phyloP scores from a whole-genome alignment of 2,888 invertebrate species.

The Andrena bicolor region DNA sequence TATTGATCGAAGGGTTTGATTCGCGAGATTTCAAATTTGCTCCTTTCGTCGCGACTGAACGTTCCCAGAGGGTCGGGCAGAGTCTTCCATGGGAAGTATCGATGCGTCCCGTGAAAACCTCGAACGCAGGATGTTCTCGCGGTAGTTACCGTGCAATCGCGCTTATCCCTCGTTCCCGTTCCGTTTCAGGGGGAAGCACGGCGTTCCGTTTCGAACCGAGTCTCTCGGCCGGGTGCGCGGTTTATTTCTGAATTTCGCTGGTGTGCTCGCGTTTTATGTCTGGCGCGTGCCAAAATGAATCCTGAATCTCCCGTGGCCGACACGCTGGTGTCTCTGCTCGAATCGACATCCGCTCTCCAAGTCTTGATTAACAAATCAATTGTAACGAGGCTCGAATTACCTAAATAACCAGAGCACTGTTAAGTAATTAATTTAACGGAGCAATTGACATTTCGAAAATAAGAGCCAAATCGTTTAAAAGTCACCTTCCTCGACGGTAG shows the following conservation, averaged over 20 bases:
- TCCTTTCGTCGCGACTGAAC: constrained; percentile 1
- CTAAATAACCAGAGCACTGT: too few species aligned
- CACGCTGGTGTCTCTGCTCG: constrained; percentile 3
- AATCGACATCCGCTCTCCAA: background rate
- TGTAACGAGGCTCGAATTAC: background rate
- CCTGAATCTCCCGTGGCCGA: constrained; percentile 27
- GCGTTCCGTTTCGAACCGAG: constrained; percentile 37
- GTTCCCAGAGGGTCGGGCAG: constrained; percentile 22
- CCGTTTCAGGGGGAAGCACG: constrained; percentile 48
- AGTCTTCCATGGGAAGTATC: constrained; percentile 48
- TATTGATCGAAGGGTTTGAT: background rate
- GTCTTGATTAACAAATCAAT: background rate
- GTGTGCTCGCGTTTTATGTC: constrained; percentile 58
- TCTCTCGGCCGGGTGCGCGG: constrained; percentile 33
- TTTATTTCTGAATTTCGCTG: constrained; percentile 68
- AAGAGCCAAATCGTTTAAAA: too few species aligned
- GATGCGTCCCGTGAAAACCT: constrained; percentile 56
- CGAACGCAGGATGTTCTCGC: constrained; percentile 62
- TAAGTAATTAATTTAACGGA: background rate
- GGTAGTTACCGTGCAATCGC: constrained; percentile 51
- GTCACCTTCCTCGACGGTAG: too few species aligned
- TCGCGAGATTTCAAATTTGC: background rate
- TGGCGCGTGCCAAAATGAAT: constrained; percentile 63
- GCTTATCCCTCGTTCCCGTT: constrained; percentile 45
- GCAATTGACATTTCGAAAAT: background rate